phyloP scores from a whole-genome alignment of 2,888 invertebrate genomes.

The Meteorus colon region DNA sequence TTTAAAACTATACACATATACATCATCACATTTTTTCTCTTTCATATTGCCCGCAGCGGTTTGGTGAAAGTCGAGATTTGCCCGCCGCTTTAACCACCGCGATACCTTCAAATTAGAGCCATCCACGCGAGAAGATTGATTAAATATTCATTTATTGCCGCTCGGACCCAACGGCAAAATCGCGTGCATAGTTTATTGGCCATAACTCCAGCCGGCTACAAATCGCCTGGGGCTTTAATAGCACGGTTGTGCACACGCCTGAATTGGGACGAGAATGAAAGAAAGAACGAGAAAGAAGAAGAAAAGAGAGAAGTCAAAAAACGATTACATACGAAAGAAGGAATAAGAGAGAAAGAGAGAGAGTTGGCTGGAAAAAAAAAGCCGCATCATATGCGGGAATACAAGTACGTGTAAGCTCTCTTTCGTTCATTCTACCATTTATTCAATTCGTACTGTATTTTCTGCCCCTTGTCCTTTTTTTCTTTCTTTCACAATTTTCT shows the following conservation, averaged over 20 bases:
- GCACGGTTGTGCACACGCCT: conserved; percentile 42
- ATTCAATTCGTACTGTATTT: conserved; percentile 22
- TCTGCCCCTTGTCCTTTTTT: not conserved
- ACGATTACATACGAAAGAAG: conserved; percentile 2
- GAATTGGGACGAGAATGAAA: conserved; percentile 19
- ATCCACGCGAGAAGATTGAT: conserved; percentile 68
- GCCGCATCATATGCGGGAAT: conserved; percentile 21
- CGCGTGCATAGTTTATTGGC: conserved; percentile 68
- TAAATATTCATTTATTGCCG: conserved; percentile 69
- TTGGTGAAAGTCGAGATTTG: conserved; percentile 38
- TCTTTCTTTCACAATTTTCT: not conserved
- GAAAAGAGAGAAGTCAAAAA: conserved; percentile 12
- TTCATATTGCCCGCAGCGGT: conserved; percentile 1
- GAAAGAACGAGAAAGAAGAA: conserved; percentile 16
- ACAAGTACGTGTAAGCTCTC: conserved; percentile 28
- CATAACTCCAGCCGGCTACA: conserved; percentile 67
- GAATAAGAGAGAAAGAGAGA: not conserved
- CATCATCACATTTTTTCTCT: conserved; percentile 4
- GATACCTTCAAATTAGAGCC: conserved; percentile 64
- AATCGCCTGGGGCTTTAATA: conserved; percentile 60
- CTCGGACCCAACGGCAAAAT: conserved; percentile 54
- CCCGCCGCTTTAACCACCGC: conserved; percentile 44
- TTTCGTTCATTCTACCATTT: conserved; percentile 44
- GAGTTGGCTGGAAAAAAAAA: conserved; percentile 21
- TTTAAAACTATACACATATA: not conserved